Evolutionary conservation across 2,888 invertebrate genomes (phyloP), one percentile per base, ranked within the genome.

Genomic region (Thyatira batis): DNA sequence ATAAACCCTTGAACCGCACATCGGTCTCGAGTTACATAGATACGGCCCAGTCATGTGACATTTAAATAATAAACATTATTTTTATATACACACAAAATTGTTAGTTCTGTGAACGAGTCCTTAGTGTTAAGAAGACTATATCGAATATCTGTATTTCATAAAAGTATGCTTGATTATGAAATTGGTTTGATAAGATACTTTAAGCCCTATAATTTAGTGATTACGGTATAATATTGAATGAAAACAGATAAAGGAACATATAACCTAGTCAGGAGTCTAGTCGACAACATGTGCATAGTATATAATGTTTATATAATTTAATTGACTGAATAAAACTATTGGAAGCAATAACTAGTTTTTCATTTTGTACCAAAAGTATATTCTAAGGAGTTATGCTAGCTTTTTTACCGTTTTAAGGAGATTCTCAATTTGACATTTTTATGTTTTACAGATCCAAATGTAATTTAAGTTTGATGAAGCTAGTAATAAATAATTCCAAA

Each of bases 291-390:
- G 62, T 55, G 54, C 56, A 50, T 57, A 60, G 53, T 65, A n/a
- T n/a, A n/a, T 62, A 63, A 61, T 70, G 69, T 39, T 71, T 75
- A 69, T 79, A 78, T 80, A 20, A 73, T 80, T 81, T 78, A 39
- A 39, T 39, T 39, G 81, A 84, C 82, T 82, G 82, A 85, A 82
- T 84, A 81, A 79, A 80, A 73, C 6, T 75, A 76, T 78, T 78
- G 71, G 72, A 69, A 80, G 68, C 67, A 67, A 39, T 0, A 17
- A 65, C 50, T 46, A 44, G 43, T 21, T n/a, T 50, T 51, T 53
- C 60, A 69, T 60, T 65, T 51, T 43, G 21, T 58, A n/a, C n/a
- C n/a, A n/a, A n/a, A n/a, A n/a, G n/a, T n/a, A n/a, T n/a, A n/a
- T n/a, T n/a, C n/a, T n/a, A n/a, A 43, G 21, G 9, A 50, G 53